Percentiles rank a stretch among this genome's conserved stretches.
phyloP scores from a whole-genome alignment of 2,888 invertebrate species.

The Drosophila mulleri region DNA sequence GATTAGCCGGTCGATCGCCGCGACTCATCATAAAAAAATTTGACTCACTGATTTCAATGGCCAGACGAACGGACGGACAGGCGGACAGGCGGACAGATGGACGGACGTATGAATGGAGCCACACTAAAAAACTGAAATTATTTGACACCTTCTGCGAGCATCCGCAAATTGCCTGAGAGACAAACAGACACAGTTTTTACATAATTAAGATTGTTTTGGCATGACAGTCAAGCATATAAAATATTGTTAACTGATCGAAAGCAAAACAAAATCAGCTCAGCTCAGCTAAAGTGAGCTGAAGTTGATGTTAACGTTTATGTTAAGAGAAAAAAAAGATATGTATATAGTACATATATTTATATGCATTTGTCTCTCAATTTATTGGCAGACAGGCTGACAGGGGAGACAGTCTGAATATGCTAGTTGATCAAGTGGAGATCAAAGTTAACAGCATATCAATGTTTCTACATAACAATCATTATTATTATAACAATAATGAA shows the following conservation, averaged over 20 bases:
- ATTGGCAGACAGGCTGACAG: not conserved
- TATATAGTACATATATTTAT: too few relatives aligned
- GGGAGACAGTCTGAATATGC: not conserved
- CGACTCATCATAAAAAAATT: slow-evolving; percentile 50
- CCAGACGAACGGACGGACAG: not conserved
- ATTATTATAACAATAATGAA: too few relatives aligned
- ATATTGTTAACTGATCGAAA: not conserved
- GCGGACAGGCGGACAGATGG: not conserved
- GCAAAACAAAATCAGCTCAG: not conserved
- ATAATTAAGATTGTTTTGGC: not conserved
- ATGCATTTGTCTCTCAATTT: not conserved
- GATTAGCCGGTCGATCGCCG: slow-evolving; percentile 43
- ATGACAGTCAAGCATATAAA: not conserved
- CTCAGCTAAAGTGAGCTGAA: not conserved
- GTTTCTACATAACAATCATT: too few relatives aligned
- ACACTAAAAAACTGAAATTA: slow-evolving; percentile 10
- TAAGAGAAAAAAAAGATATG: not conserved
- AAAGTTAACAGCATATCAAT: too few relatives aligned
- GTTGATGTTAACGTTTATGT: not conserved
- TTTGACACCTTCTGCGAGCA: slow-evolving; percentile 14
- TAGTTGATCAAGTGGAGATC: too few relatives aligned
- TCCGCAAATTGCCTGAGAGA: not conserved
- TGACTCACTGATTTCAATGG: slow-evolving; percentile 39
- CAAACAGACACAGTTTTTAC: not conserved
- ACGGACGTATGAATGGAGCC: not conserved